Base-by-base conservation (phyloP, 1,140 invertebrate species). In the Leptinotarsa defecta region DNA sequence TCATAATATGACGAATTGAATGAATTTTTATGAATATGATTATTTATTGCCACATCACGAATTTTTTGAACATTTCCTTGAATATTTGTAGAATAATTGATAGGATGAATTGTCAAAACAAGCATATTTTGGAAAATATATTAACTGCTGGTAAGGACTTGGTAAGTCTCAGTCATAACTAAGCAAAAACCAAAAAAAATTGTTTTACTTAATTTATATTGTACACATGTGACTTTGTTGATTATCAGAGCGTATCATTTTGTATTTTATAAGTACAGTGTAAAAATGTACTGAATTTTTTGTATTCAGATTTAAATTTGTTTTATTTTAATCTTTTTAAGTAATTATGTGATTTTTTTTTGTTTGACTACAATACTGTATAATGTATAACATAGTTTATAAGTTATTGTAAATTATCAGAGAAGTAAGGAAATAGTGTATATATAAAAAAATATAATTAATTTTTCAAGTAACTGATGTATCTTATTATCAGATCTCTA, bases 391-490 rank as follows among this genome's bases (percentile, higher is more conserved):
- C 20, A 65, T 73, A 73, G 72, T 17, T 27, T 73, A 52, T 73
- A 73, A 73, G 71, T 62, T 62, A 73, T 73, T 73, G 72, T 73
- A 73, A 73, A 67, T 65, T 73, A 73, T 68, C 48, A 49, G 27
- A 65, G 15, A 17, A 57, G 13, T 57, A 57, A 6, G 52, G 24
- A 65, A 15, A 24, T 73, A 71, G 22, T 73, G 72, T 73, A 73
- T 62, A 73, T 73, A 27, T 27, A 27, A 73, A 73, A 73, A 5
- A 57, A 17, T 17, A 73, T 67, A 73, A 73, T 64, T 73, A 73
- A 64, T 73, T 73, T 73, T 73, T 65, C 72, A 73, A 73, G 34
- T 43, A 43, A 43, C 34, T 43, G 8, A 43, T 43, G 8, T 43
- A 43, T 43, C 4, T 34, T 34, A 43, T 64, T 13, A 64, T 64